Base-by-base conservation (phyloP, 1,140 invertebrate genomes). In the Drosophila melanica region DNA sequence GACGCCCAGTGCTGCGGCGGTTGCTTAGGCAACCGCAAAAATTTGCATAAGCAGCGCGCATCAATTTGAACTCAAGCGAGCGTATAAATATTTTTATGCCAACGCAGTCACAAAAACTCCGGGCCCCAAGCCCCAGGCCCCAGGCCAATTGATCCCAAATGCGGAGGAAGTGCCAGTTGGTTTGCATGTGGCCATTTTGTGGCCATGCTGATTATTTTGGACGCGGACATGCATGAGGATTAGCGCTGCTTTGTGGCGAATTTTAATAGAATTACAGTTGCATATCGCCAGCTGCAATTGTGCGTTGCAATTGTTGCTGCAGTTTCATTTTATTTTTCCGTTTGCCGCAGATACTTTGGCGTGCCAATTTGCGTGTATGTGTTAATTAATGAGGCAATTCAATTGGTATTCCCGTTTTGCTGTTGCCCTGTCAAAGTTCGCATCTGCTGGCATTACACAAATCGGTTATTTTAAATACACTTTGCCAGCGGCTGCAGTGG, bases 61-160 rank as follows among this genome's bases (percentile, higher is more conserved):
- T 81, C 81, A 87, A 87, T 87, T 87, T 69, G 67, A 23, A 72
- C 47, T 81, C 79, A 87, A 72, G 82, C 59, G 64, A 81, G 79
- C 81, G 81, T 76, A 86, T 79, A 86, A 86, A 87, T 81, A 81
- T 86, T 86, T 87, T 81, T 86, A 87, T 86, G 78, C 67, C 51
- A 75, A 86, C 78, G 78, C 82, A 86, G 75, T 75, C 37, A 63
- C 65, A 68, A 79, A 85, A 85, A 69, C 55, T 7, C 14, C 42
- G 41, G 47, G 18, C 9, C n/a, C 57, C 37, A 9, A 18, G 3
- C 12, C 37, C 20, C 20, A 23, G 2, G 20, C 20, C 33, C 33
- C 7, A 10, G 33, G n/a, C 50, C 30, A 18, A 35, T 30, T 33
- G 30, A 53, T 33, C 30, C 50, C 16, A 16, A 33, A 16, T 10